Base-by-base conservation (phyloP, 2,113 vertebrate species). In the Daphoenositta chrysoptera region DNA sequence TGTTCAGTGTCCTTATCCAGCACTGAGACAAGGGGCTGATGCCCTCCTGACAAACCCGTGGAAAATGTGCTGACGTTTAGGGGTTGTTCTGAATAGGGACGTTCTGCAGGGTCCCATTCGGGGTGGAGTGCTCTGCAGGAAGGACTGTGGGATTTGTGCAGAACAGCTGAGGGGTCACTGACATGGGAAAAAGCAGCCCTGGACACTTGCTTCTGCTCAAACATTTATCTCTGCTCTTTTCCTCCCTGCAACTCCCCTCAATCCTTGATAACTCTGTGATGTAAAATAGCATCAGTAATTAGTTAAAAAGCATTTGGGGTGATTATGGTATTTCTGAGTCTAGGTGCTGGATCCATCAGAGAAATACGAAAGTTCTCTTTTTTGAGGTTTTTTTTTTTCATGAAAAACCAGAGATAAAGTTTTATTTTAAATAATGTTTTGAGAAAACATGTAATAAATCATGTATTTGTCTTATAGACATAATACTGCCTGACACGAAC, bases 1-100 rank as follows among this genome's bases (percentile, higher is more conserved):
- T 83, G 71, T 70, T 90, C 56, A 56, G 42, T 44, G 64, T 56
- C 56, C 51, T 96, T 93, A 93, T 83, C 89, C 79, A 86, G 64
- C 64, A 42, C 18, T 22, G 58, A 73, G 71, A 80, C 76, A 89
- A 54, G 4, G 3, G 39, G 30, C 15, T 42, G 75, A 92, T 94
- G 83, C 40, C 90, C 66, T 92, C 16, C 75, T 80, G 94, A 95
- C 82, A 92, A 90, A 68, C 6, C 48, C 9, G 37, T 0, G 5
- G 31, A 20, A 89, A 93, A 82, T 30, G 26, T 35, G 54, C 78
- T 93, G 82, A 80, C 0, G 0, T 72, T 65, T 61, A 48, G 77
- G 63, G 22, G 17, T 27, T 91, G 31, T 37, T 84, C 70, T 64
- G 44, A 76, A 53, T 5, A 18, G 44, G 73, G 28, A 64, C 33